Evolutionary conservation across 1,140 invertebrate species (phyloP).

Genomic region (Caenorhabditis tropicalis): DNA sequence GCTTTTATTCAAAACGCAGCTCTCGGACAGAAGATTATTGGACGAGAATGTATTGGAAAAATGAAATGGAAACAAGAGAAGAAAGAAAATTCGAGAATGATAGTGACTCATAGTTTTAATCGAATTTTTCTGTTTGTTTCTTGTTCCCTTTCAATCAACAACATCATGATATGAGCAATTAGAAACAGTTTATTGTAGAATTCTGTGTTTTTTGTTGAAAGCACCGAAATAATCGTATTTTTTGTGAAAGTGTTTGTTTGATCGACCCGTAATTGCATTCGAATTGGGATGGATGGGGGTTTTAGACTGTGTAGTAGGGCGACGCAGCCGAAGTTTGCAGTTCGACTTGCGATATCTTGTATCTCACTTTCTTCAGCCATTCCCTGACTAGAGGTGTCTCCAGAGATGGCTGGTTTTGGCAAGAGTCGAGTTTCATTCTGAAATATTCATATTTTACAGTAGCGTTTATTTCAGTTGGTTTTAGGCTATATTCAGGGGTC

Average conservation of each 20-base stretch:
- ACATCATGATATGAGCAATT: too few relatives aligned
- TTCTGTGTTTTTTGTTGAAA: background rate
- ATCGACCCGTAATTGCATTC: too few relatives aligned
- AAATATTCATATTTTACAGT: background rate
- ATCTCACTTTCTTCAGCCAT: slow-evolving; percentile 90
- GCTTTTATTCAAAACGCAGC: background rate
- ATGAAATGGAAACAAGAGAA: background rate
- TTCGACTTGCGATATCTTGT: slow-evolving; percentile 97
- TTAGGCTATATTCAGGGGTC: background rate
- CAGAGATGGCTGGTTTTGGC: slow-evolving; percentile 77
- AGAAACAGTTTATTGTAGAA: background rate
- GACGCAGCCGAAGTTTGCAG: slow-evolving; percentile 89
- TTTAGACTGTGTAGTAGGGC: slow-evolving; percentile 84
- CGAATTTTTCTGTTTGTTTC: too few relatives aligned
- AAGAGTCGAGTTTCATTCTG: slow-evolving; percentile 83
- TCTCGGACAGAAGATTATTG: too few relatives aligned
- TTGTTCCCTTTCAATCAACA: too few relatives aligned
- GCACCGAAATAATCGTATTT: slow-evolving; percentile 32
- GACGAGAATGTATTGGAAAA: too few relatives aligned
- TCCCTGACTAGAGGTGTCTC: slow-evolving; percentile 66
- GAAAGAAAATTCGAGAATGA: too few relatives aligned
- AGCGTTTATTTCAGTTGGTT: background rate
- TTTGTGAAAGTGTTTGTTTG: too few relatives aligned
- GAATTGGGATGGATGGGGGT: too few relatives aligned
- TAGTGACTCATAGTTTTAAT: too few relatives aligned